Evolutionary conservation across 2,797 vertebrate species (phyloP).

Genomic region (Delichon dasypus): DNA sequence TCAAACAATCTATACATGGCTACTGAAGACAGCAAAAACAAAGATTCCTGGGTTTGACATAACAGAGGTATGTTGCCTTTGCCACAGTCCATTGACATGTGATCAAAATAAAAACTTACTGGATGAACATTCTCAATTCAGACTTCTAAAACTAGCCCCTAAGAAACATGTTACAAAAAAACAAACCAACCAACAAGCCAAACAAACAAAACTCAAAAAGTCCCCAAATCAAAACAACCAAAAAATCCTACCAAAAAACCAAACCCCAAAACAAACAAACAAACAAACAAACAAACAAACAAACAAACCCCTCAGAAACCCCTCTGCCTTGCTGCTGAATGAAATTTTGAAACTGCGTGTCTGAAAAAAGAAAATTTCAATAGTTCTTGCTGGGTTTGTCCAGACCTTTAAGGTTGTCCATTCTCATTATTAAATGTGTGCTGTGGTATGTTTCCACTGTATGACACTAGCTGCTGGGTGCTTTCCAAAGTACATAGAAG

Average conservation of each 20-base stretch:
- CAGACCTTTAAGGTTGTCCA: conserved; percentile 54
- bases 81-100: background rate
- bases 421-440: conserved; percentile 40
- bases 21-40: background rate
- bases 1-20: background rate
- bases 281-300: no score
- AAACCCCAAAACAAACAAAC: no score
- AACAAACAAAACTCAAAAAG: no score
- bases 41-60: background rate
- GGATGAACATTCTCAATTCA: conserved; percentile 14
- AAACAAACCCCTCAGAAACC: no score
- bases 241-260: background rate
- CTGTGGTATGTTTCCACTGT: conserved; percentile 40
- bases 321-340: background rate
- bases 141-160: conserved; percentile 21
- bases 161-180: conserved; percentile 29
- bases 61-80: conserved; percentile 1
- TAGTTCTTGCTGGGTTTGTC: conserved; percentile 52
- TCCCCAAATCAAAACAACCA: background rate
- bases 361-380: conserved; percentile 52
- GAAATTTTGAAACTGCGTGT: conserved; percentile 30
- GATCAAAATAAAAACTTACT: conserved; percentile 13
- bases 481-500: conserved; percentile 62
- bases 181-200: background rate
- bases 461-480: conserved; percentile 50